Conservation (phyloP, 1,140 invertebrate species). For the Drosophila seguyi region DNA sequence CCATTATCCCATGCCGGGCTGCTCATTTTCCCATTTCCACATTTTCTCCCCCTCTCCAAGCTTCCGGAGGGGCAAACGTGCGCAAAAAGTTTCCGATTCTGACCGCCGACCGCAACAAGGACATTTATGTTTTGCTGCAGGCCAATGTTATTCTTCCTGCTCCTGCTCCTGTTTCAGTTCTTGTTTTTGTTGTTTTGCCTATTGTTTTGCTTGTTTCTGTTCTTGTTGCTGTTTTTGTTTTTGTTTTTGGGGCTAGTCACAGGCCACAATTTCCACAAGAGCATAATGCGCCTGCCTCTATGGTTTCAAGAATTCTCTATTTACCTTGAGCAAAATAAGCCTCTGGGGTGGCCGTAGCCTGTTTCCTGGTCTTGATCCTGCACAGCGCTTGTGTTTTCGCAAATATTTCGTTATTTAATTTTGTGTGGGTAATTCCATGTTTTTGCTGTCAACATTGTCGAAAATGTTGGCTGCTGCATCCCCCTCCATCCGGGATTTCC, state of each 20-base stretch:
- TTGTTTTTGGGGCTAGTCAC: slow-evolving; percentile 14
- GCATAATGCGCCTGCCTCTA: slow-evolving; percentile 58
- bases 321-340: slow-evolving; percentile 40
- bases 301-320: slow-evolving; percentile 59
- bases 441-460: background rate
- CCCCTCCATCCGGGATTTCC: slow-evolving; percentile 13
- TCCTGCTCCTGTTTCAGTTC: slow-evolving; percentile 8
- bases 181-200: slow-evolving; percentile 1
- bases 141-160: slow-evolving; percentile 53
- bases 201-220: slow-evolving; percentile 23
- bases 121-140: slow-evolving; percentile 77
- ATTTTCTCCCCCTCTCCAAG: slow-evolving; percentile 13
- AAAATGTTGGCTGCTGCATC: slow-evolving; percentile 8
- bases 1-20: slow-evolving; percentile 13
- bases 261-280: slow-evolving; percentile 71
- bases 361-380: slow-evolving; percentile 6
- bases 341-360: background rate
- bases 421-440: slow-evolving; percentile 28
- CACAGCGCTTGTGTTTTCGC: slow-evolving; percentile 10
- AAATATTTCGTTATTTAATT: slow-evolving; percentile 71
- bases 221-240: slow-evolving; percentile 32
- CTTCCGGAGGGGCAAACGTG: slow-evolving; percentile 47
- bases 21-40: slow-evolving; percentile 10
- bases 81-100: slow-evolving; percentile 69
- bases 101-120: slow-evolving; percentile 72